phyloP scores from a whole-genome alignment of 2,797 vertebrate genomes.

The Hapalemur alaotrensis region DNA sequence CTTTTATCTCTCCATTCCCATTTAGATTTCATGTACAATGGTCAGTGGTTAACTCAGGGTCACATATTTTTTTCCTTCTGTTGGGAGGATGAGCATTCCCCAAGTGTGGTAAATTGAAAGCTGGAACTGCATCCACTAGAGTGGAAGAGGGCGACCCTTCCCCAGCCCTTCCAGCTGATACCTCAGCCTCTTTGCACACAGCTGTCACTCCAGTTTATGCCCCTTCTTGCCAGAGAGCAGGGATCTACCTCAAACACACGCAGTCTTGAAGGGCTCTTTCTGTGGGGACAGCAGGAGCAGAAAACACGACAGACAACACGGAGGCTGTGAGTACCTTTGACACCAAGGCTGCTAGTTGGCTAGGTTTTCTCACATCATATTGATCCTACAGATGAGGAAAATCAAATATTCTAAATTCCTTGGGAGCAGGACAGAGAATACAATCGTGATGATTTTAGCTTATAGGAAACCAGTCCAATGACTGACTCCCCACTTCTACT shows the following conservation, averaged over 20 bases:
- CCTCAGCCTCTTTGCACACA: constrained; percentile 78
- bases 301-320: constrained; percentile 43
- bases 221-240: constrained; percentile 75
- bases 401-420: background rate
- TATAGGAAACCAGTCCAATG: background rate
- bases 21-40: constrained; percentile 53
- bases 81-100: background rate
- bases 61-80: constrained; percentile 48
- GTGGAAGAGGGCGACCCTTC: constrained; percentile 54
- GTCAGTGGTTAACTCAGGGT: constrained; percentile 60
- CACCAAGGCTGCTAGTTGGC: constrained; percentile 63
- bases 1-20: constrained; percentile 25
- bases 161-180: constrained; percentile 67
- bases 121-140: constrained; percentile 29
- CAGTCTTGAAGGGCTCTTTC: constrained; percentile 65
- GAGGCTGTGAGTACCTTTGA: constrained; percentile 75
- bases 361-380: constrained; percentile 32
- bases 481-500: background rate
- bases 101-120: background rate
- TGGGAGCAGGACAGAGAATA: constrained; percentile 9
- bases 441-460: background rate
- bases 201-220: constrained; percentile 80
- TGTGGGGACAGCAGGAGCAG: constrained; percentile 48
- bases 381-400: constrained; percentile 14
- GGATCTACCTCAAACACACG: constrained; percentile 74